These are phyloP conservation scores for Macroramphosus scolopax DNA, from an alignment of 2,797 vertebrate species.

Conservation along the genomic window DNA sequence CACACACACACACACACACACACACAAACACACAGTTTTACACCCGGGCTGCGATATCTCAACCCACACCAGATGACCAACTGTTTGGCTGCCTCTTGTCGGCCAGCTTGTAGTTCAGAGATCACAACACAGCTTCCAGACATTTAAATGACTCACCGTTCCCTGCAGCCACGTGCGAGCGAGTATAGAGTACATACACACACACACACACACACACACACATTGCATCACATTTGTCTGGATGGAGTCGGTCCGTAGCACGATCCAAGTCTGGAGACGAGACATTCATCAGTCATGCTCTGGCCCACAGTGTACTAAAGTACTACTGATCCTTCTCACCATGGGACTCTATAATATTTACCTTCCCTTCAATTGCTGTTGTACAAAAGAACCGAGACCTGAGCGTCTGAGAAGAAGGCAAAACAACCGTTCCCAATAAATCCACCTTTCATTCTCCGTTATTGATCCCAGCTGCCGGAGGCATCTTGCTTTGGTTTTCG, in stretches of 20 bases:
- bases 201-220: background rate
- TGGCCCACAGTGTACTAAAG: too few relatives aligned
- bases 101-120: slow-evolving; percentile 62
- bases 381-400: too few relatives aligned
- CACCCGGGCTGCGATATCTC: slow-evolving; percentile 57
- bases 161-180: slow-evolving; percentile 25
- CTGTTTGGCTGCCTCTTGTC: slow-evolving; percentile 53
- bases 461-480: too few relatives aligned
- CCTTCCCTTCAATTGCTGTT: too few relatives aligned
- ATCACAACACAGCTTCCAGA: slow-evolving; percentile 64
- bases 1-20: background rate
- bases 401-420: too few relatives aligned
- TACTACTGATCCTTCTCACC: too few relatives aligned
- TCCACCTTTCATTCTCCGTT: too few relatives aligned
- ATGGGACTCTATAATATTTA: too few relatives aligned
- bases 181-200: background rate
- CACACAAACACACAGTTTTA: slow-evolving; percentile 38
- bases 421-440: too few relatives aligned
- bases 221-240: background rate
- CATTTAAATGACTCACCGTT: slow-evolving; percentile 61
- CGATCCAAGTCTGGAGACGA: too few relatives aligned
- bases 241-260: slow-evolving; percentile 27
- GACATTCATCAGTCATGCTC: too few relatives aligned
- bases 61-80: slow-evolving; percentile 66
- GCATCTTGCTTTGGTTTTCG: too few relatives aligned